A percentile compares a stretch with the other conserved stretches of the same genome.
phyloP scores from a whole-genome alignment of 2,113 vertebrate genomes.

The Maccullochella peelii region DNA sequence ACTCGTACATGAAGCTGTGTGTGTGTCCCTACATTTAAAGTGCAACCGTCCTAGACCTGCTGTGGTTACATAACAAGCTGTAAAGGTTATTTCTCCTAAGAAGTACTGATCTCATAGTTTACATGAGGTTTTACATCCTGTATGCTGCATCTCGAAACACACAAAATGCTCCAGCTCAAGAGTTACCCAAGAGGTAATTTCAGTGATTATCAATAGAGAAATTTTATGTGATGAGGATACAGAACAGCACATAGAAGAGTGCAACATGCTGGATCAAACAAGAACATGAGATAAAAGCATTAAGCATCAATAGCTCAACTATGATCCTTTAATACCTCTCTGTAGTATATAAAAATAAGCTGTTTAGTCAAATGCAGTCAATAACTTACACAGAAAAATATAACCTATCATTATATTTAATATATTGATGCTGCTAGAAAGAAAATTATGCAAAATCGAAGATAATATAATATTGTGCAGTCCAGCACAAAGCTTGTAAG shows the following conservation, averaged over 20 bases:
- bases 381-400: neutral
- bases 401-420: neutral
- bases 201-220: neutral
- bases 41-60: constrained; percentile 32
- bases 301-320: constrained; percentile 7
- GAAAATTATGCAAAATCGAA: neutral
- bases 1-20: constrained; percentile 53
- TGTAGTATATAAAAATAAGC: constrained; percentile 24
- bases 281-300: constrained; percentile 32
- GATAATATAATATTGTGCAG: no score
- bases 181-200: neutral
- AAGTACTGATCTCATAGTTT: neutral
- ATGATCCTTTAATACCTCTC: constrained; percentile 36
- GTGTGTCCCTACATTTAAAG: constrained; percentile 36
- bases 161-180: neutral
- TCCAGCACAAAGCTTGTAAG: neutral
- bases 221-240: neutral
- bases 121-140: neutral
- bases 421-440: neutral
- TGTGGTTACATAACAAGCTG: constrained; percentile 39
- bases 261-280: constrained; percentile 11
- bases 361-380: constrained; percentile 8
- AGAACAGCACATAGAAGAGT: neutral
- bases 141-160: neutral
- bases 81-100: constrained; percentile 8